Evolutionary conservation across 2,797 vertebrate species (phyloP), one percentile per base, ranked within the genome.

Genomic region (Phalloptychus januarius): DNA sequence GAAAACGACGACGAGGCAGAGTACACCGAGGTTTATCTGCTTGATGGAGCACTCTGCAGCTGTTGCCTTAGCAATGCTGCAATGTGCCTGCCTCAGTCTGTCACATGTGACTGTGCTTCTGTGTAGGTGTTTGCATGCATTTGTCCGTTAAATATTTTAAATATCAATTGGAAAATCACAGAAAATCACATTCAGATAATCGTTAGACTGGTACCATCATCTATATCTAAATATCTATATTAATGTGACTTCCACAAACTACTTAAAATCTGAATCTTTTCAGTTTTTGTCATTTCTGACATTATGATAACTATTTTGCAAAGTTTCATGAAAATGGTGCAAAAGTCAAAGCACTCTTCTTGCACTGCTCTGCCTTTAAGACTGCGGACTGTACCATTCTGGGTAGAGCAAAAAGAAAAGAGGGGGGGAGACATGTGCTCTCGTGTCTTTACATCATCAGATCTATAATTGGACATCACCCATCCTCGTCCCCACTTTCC

Each of bases 41-140:
- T 94, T 93, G 94, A 94, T 92, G 90, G 92, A 91, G 90, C 91
- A 89, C 92, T 95, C 93, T 92, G 94, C 94, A 95, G 93, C 91
- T 93, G 95, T 95, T 95, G 94, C 94, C 94, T 91, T 93, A 94
- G 95, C 92, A 91, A 94, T 96, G 94, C 92, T 95, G 94, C 95
- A 95, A 94, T 95, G 20, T 69, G 65, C 38, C 38, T 42, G 36
- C 65, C 65, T 40, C 65, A 40, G 81, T 75, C 81, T 79, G 73
- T 79, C 83, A 82, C 78, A 86, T 76, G 72, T 79, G 80, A 78
- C 16, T 40, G 38, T 61, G 48, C 23, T 11, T 38, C 2, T 71
- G 44, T 78, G 72, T 71, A 28, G 44, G 54, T 48, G 42, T 65
- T 56, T 79, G 38, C 72, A 52, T 65, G 46, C 0, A 78, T 74